Evolutionary conservation across 1,140 invertebrate genomes (phyloP).

Genomic region (Aleiodes sp.): DNA sequence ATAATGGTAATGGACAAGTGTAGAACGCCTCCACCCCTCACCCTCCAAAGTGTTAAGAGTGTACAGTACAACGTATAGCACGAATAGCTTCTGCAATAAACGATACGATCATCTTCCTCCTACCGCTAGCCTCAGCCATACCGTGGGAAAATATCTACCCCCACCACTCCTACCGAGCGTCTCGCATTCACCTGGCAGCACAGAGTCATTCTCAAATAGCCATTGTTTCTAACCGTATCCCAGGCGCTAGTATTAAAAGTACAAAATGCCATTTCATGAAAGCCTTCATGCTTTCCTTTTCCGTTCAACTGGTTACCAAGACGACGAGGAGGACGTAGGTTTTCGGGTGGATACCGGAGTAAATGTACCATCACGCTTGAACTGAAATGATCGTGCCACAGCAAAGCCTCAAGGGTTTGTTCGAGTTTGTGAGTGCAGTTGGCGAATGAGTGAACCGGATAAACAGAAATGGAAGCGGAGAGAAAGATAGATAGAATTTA

Average conservation of each 20-base stretch:
- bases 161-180: neutral
- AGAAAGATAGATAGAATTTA: neutral
- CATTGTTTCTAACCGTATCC: conserved; percentile 8
- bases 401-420: conserved; percentile 10
- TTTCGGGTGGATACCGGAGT: neutral
- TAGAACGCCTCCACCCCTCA: too few species aligned
- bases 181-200: too few species aligned
- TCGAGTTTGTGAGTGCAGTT: neutral
- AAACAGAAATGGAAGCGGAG: neutral
- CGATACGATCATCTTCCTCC: neutral
- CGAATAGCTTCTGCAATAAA: conserved; percentile 1
- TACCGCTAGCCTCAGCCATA: neutral
- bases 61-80: neutral
- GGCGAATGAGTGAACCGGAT: conserved; percentile 10
- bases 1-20: conserved; percentile 3
- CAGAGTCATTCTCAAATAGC: conserved; percentile 1
- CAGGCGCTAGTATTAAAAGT: conserved; percentile 9
- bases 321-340: neutral
- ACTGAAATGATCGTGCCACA: neutral
- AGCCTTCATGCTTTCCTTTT: neutral
- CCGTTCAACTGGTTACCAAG: neutral
- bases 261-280: conserved; percentile 5
- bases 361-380: conserved; percentile 6
- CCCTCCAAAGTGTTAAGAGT: neutral
- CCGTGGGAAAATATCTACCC: neutral